Percentiles rank a stretch among this genome's conserved stretches.
Conservation (phyloP, 2,113 vertebrate species). For the Sterna hirundo region DNA sequence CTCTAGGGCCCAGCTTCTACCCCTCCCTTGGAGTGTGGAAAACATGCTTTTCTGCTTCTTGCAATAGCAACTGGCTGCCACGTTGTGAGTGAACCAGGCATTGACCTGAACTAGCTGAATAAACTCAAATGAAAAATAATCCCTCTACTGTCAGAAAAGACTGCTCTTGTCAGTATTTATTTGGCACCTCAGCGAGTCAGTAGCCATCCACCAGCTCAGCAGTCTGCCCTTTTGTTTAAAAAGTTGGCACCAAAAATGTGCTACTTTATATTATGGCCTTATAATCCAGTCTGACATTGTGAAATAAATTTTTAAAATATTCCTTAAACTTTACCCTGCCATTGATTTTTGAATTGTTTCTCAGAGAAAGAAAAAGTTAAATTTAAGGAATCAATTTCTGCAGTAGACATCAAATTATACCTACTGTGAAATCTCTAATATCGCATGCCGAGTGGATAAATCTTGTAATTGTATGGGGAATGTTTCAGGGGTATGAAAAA, state of each 20-base stretch:
- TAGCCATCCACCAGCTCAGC: neutral
- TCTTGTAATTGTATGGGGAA: neutral
- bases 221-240: neutral
- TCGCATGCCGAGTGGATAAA: accelerated
- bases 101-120: neutral
- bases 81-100: neutral
- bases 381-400: neutral
- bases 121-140: neutral
- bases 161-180: neutral
- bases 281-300: neutral
- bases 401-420: neutral
- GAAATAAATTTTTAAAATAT: neutral
- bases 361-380: neutral
- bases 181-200: neutral
- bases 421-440: neutral
- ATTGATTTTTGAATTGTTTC: neutral
- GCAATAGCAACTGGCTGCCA: neutral
- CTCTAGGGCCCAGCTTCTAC: neutral
- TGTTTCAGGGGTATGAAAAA: neutral
- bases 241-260: neutral
- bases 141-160: neutral
- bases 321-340: neutral
- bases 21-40: neutral
- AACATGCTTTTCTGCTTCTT: neutral
- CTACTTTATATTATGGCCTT: neutral